Evolutionary conservation across 2,888 invertebrate genomes (phyloP), one percentile per base, ranked within the genome.

Genomic region (Eupeodes latifasciatus): DNA sequence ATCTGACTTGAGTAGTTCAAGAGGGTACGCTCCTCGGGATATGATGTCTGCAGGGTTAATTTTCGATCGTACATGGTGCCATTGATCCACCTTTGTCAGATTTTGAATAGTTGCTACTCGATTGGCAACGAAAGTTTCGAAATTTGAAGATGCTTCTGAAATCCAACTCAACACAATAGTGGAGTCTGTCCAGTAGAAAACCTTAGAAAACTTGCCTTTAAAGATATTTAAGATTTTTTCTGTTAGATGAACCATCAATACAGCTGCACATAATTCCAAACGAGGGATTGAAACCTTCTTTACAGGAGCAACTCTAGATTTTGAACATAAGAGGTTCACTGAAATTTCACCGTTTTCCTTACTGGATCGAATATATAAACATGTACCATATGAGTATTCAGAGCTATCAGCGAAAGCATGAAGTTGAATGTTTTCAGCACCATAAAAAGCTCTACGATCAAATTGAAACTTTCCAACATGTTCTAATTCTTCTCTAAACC

Each of bases 331-430:
- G 27, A 27, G 27, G 27, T 27, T 27, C 3, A 74, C 47, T 6
- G 2, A 16, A 44, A 74, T 61, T 2, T 6, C 36, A 49, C 61
- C 61, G 51, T 51, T 59, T 14, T 59, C 72, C 9, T 14, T 49
- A n/a, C 59, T 49, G 14, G 27, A 61, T n/a, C 49, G 72, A n/a
- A 72, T 11, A n/a, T 59, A 72, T 16, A 69, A n/a, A 69, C 69
- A 69, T 5, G 69, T 14, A 51, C 67, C 72, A n/a, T 59, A 72
- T 5, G 72, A 49, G 14, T 34, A 34, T 40, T 72, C 59, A 6
- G 59, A 72, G 14, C 74, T 74, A 62, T 74, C 61, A 36, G 61
- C 4, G n/a, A 75, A 75, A 1, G 62, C 62, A 40, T 75, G 74
- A 11, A 75, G 74, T 62, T 62, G 51, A 40, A 40, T 40, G 11